These are phyloP conservation scores for Mobula birostris DNA, from an alignment of 2,113 vertebrate species.

Conservation along the genomic window DNA sequence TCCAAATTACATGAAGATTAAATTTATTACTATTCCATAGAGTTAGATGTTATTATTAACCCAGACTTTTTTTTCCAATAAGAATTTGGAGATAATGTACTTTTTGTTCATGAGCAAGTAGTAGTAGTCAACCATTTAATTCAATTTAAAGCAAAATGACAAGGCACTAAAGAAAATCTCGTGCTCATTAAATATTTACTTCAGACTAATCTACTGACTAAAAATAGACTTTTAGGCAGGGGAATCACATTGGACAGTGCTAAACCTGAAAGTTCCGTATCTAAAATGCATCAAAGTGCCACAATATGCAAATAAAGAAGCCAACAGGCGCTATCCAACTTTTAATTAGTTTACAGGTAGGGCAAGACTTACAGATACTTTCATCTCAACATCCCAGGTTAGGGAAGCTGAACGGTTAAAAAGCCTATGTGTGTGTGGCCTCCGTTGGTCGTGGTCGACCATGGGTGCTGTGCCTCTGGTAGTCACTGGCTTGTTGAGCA, in stretches of 20 bases:
- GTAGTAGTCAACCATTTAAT: background rate
- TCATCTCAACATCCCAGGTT: background rate
- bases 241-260: background rate
- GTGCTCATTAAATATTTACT: background rate
- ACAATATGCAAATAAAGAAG: background rate
- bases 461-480: too few relatives aligned
- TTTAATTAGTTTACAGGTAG: background rate
- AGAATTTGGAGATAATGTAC: background rate
- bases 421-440: too few relatives aligned
- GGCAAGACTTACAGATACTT: background rate
- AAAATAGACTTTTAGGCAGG: background rate
- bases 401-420: background rate
- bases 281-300: background rate
- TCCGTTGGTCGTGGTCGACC: too few relatives aligned
- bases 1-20: background rate
- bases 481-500: too few relatives aligned
- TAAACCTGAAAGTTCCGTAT: background rate
- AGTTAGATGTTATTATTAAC: background rate
- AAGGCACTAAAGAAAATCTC: background rate
- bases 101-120: background rate
- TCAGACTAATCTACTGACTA: background rate
- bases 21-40: constrained; percentile 17
- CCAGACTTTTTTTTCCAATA: background rate
- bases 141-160: background rate
- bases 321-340: background rate